phyloP scores from a whole-genome alignment of 2,797 vertebrate genomes.

The Dendrocincla tyrannina region DNA sequence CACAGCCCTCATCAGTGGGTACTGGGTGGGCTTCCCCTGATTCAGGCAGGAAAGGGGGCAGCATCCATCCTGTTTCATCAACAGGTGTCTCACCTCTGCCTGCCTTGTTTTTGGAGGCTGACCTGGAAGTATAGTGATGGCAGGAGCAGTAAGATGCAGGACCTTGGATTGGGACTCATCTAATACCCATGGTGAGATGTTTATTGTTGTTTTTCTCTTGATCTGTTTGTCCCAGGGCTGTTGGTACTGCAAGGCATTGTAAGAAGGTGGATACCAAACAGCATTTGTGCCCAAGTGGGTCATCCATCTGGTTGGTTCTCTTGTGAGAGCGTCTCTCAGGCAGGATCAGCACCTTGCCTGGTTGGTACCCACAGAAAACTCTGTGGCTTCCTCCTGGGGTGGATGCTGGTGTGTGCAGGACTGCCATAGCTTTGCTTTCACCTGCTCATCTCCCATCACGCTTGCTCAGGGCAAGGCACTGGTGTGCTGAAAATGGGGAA shows the following conservation, averaged over 20 bases:
- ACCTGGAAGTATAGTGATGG: not conserved
- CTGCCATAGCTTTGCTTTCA: not conserved
- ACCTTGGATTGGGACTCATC: fast-evolving
- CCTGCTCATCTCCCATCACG: fast-evolving
- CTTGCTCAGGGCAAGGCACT: not conserved
- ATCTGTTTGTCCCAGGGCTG: not conserved
- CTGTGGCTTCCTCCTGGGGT: not conserved
- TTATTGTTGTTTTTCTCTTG: not conserved
- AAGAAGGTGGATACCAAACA: not conserved
- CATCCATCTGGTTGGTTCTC: not conserved
- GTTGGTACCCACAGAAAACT: fast-evolving
- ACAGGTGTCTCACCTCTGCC: fast-evolving
- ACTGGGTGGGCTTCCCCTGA: not conserved
- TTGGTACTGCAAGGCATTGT: not conserved
- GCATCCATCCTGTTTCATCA: not conserved
- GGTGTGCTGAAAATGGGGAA: not conserved
- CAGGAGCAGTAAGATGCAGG: not conserved
- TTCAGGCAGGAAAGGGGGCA: not conserved
- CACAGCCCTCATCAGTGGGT: not conserved
- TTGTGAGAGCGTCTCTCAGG: not conserved
- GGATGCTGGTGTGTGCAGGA: not conserved
- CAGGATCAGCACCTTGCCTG: not conserved
- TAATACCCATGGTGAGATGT: not conserved
- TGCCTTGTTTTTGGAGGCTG: not conserved
- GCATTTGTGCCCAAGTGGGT: not conserved